phyloP scores from a whole-genome alignment of 92 coral and sea anemone genomes.

The Palythoa grandis region DNA sequence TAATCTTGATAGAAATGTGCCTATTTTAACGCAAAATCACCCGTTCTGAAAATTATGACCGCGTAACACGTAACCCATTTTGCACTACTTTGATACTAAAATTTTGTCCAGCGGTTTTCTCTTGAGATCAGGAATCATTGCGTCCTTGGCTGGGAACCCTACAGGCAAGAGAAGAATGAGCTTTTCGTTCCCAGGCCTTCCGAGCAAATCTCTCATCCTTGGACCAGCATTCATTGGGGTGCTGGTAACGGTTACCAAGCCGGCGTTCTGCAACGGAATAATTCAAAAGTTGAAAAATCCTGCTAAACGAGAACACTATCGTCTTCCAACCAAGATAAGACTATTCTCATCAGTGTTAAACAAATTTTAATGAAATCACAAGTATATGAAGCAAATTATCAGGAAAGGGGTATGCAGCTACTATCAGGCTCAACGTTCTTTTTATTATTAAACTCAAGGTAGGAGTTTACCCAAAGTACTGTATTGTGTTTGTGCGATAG shows the following conservation, averaged over 20 bases:
- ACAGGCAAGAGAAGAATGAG: constrained; percentile 85
- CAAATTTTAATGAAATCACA: too few relatives aligned
- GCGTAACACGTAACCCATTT: not conserved
- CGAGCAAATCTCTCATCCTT: constrained; percentile 73
- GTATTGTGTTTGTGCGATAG: too few relatives aligned
- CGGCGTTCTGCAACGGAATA: constrained; percentile 69
- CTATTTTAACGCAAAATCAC: too few relatives aligned
- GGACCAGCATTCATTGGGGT: constrained; percentile 99
- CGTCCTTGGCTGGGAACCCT: constrained; percentile 85
- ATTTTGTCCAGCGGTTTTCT: constrained; percentile 81
- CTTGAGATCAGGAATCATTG: constrained; percentile 80
- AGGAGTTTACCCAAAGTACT: too few relatives aligned
- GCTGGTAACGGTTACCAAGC: constrained; percentile 95
- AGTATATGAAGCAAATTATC: too few relatives aligned
- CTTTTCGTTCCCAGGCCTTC: constrained; percentile 89
- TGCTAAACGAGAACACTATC: too few relatives aligned
- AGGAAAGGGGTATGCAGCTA: too few relatives aligned
- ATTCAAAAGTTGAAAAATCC: not conserved
- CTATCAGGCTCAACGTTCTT: too few relatives aligned
- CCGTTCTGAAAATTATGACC: too few relatives aligned
- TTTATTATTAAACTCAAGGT: too few relatives aligned
- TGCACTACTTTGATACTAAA: constrained; percentile 63
- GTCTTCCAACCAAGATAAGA: too few relatives aligned
- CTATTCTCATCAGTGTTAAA: not conserved
- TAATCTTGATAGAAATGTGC: too few relatives aligned